Conservation (phyloP, 2,113 vertebrate species). For the Columba janthina region DNA sequence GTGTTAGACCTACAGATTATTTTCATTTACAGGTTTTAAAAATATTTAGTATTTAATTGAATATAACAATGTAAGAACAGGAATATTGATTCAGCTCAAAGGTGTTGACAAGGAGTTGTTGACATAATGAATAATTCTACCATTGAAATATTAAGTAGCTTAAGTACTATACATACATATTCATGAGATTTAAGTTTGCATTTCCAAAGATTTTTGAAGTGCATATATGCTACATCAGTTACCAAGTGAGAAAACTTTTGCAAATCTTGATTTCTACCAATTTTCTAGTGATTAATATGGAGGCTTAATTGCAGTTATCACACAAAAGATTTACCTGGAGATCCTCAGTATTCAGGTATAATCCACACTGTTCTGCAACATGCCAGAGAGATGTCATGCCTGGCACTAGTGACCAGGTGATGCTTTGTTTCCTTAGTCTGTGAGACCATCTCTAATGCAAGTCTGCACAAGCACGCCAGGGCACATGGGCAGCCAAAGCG, state of each 20-base stretch:
- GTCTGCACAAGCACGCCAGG: neutral
- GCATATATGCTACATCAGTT: neutral
- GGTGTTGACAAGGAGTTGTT: neutral
- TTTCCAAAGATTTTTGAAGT: neutral
- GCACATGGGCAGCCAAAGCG: neutral
- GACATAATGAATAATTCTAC: neutral
- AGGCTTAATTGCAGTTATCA: neutral
- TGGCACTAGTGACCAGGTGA: neutral
- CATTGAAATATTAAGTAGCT: neutral
- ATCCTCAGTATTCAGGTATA: neutral
- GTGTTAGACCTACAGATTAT: neutral
- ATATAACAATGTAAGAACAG: neutral
- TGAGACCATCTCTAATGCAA: neutral
- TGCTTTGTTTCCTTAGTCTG: neutral
- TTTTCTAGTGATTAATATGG: neutral
- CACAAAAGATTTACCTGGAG: neutral
- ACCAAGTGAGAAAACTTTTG: neutral
- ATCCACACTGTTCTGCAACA: neutral
- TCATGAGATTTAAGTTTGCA: neutral
- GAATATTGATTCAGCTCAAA: neutral
- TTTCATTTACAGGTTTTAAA: neutral
- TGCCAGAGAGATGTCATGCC: neutral
- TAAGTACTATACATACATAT: neutral
- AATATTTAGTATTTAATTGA: neutral
- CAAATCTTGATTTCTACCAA: neutral